Base-by-base conservation (phyloP, 2,113 vertebrate species). In the Poecile atricapillus region DNA sequence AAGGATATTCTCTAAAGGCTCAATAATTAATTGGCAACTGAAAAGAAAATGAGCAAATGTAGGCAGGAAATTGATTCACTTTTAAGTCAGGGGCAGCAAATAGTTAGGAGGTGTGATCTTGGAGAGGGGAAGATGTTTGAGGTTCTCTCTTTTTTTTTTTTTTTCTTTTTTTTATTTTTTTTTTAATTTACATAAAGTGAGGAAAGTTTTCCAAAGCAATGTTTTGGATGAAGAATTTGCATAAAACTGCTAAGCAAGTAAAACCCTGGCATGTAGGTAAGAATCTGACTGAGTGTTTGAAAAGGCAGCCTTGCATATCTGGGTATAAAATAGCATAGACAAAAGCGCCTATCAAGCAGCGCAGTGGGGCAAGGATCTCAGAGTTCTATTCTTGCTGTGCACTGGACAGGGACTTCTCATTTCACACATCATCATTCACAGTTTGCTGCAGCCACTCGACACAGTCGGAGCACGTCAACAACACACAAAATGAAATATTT, bases 361-460 rank as follows among this genome's bases (percentile, higher is more conserved):
- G 1, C 56, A 79, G n/a, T 4, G 6, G 49, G 58, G 69, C 81
- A 85, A 64, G 58, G 73, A 89, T 68, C 87, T 81, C 83, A 8
- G 41, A 67, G 33, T 27, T 17, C 44, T 75, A 17, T 90, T 94
- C 89, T 91, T 79, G 76, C 87, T 95, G 89, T 62, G 89, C 94
- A 83, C 65, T 91, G 93, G 84, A 86, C 87, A 97, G 77, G 77
- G 94, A 97, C 83, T 87, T 95, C 80, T 89, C 93, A 94, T 94
- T 97, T 96, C 96, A 95, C 91, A 96, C 95, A 95, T 85, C 96
- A 95, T 96, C 96, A 94, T 95, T 94, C 96, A 93, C 93, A 76
- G 84, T 91, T 96, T 95, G 89, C 89, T 83, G 84, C 70, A 35
- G 65, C 74, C 65, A 82, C 93, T 95, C 33, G 0, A 43, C 83